phyloP scores from a whole-genome alignment of 2,113 vertebrate genomes.

The Aldabrachelys gigantea region DNA sequence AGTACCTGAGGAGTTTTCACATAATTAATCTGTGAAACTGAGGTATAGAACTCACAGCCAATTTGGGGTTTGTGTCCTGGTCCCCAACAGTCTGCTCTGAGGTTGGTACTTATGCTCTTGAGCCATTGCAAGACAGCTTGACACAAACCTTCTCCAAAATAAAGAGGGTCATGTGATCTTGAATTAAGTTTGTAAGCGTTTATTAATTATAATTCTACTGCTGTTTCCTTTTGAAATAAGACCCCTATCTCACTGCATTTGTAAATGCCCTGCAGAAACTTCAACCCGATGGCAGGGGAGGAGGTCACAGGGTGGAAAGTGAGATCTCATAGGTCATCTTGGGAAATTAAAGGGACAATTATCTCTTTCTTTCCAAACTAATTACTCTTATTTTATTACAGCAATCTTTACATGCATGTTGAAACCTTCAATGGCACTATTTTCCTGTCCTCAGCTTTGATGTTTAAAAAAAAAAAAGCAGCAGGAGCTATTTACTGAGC shows the following conservation, averaged over 20 bases:
- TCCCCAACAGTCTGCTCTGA: not conserved
- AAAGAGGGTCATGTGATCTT: not conserved
- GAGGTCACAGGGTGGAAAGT: not conserved
- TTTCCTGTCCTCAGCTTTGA: constrained; percentile 30
- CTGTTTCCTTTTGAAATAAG: constrained; percentile 10
- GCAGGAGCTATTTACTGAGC: not conserved
- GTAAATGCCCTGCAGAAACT: constrained; percentile 5
- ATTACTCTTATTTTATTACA: not conserved
- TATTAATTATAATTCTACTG: constrained; percentile 30
- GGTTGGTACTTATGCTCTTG: not conserved
- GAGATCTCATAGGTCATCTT: not conserved
- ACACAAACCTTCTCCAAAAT: not conserved
- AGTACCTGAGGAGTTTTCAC: not conserved
- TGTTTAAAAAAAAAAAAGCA: not conserved
- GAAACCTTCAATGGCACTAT: not conserved
- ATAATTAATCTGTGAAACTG: not conserved
- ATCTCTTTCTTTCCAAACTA: not conserved
- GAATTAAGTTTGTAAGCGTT: constrained; percentile 34
- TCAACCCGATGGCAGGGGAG: constrained; percentile 5
- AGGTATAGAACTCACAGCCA: not conserved
- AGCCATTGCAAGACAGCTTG: not conserved
- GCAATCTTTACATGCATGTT: not conserved
- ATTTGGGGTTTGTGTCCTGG: not conserved
- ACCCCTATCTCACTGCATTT: constrained; percentile 40
- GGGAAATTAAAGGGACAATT: constrained; percentile 13